A percentile compares a stretch with the other conserved stretches of the same genome.
phyloP scores from a whole-genome alignment of 2,113 vertebrate species.

The Dasyprocta punctata region DNA sequence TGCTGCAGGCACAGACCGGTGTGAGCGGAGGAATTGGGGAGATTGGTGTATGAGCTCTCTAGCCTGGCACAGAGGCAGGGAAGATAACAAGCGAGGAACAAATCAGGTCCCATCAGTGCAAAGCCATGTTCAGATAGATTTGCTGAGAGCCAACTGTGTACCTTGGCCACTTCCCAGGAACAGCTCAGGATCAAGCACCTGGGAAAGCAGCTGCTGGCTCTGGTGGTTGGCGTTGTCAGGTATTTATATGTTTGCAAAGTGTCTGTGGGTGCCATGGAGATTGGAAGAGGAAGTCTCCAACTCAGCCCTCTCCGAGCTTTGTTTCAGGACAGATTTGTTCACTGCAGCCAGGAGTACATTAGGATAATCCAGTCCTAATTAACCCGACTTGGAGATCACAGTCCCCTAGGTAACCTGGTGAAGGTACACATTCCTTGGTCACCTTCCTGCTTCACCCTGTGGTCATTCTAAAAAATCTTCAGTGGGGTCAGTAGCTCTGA shows the following conservation, averaged over 20 bases:
- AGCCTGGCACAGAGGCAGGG: not conserved
- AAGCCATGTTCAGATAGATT: not conserved
- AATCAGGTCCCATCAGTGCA: not conserved
- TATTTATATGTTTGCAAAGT: not conserved
- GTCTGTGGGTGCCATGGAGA: not conserved
- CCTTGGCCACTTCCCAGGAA: not conserved
- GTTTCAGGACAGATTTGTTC: not conserved
- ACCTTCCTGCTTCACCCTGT: not conserved
- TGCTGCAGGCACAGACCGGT: not conserved
- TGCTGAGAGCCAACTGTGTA: not conserved
- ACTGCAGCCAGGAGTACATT: not conserved
- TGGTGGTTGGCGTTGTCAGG: fast-evolving
- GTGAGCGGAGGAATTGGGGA: not conserved
- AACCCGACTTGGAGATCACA: not conserved
- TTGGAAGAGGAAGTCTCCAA: not conserved
- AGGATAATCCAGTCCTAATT: not conserved
- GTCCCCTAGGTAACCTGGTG: not conserved
- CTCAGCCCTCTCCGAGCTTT: not conserved
- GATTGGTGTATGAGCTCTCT: not conserved
- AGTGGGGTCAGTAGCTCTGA: not conserved
- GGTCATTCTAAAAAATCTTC: not conserved
- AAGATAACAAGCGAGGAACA: not conserved
- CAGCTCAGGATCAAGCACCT: not conserved
- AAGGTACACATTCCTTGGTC: not conserved
- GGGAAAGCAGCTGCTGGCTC: not conserved